phyloP scores from a whole-genome alignment of 1,140 invertebrate species.

The Chymomyza costata region DNA sequence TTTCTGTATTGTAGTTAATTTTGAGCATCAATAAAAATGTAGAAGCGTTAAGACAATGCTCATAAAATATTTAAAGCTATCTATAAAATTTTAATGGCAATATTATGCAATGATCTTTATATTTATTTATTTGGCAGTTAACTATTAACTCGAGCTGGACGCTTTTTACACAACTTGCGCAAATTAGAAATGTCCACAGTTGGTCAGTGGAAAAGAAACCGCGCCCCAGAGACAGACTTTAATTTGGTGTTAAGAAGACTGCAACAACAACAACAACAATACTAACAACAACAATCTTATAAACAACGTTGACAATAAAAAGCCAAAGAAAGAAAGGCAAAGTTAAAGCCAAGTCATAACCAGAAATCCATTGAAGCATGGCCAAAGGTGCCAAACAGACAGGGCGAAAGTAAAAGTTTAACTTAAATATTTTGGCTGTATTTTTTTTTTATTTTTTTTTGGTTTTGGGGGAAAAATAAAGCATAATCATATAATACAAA shows the following conservation, averaged over 20 bases:
- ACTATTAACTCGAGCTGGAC: too few species aligned
- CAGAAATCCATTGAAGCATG: slow-evolving; percentile 12
- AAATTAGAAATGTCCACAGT: slow-evolving; percentile 48
- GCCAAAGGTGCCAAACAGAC: slow-evolving; percentile 1
- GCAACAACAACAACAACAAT: slow-evolving; percentile 7
- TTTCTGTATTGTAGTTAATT: too few species aligned
- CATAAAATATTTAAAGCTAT: too few species aligned
- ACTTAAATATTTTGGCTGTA: slow-evolving; percentile 31
- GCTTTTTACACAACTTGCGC: slow-evolving; percentile 33
- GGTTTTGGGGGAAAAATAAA: neutral
- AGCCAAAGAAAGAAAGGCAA: slow-evolving; percentile 4
- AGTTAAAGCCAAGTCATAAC: slow-evolving; percentile 19
- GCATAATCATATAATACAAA: slow-evolving; percentile 36
- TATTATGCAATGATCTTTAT: too few species aligned
- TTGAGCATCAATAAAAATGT: too few species aligned
- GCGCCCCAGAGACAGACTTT: slow-evolving; percentile 3
- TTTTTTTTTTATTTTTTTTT: slow-evolving; percentile 3
- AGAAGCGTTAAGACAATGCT: too few species aligned
- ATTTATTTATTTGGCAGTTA: too few species aligned
- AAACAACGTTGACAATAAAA: slow-evolving; percentile 42
- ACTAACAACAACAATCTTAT: slow-evolving; percentile 34
- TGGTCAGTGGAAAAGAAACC: too few species aligned
- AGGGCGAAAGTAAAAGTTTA: slow-evolving; percentile 68
- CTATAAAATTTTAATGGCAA: too few species aligned
- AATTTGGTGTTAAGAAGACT: slow-evolving; percentile 4